Conservation (phyloP, 35 echinoderm and acorn worm genomes). For the Apostichopus parvimensis region DNA sequence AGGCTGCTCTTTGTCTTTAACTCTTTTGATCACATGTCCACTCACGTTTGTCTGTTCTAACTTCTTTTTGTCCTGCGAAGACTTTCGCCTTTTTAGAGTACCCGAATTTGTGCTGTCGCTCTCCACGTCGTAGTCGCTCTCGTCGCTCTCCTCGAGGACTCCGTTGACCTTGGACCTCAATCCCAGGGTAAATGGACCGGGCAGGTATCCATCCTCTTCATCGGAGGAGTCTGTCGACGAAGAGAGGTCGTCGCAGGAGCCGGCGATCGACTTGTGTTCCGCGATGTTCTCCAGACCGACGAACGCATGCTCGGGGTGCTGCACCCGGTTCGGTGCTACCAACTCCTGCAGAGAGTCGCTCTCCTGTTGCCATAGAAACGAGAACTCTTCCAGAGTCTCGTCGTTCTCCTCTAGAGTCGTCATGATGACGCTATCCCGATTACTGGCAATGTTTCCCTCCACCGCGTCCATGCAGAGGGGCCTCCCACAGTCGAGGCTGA, state of each 20-base stretch:
- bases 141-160: background rate
- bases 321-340: constrained; percentile 29
- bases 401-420: constrained; percentile 8
- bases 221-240: constrained; percentile 47
- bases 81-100: background rate
- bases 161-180: constrained; percentile 17
- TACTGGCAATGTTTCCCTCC: constrained; percentile 45
- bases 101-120: background rate
- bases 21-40: background rate
- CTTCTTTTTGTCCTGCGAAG: background rate
- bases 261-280: constrained; percentile 19
- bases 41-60: background rate
- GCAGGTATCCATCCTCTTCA: constrained; percentile 18
- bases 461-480: constrained; percentile 17
- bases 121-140: background rate
- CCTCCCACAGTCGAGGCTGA: constrained; percentile 63
- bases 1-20: background rate
- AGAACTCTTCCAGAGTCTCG: constrained; percentile 41
- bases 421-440: constrained; percentile 11
- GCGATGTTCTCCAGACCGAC: constrained; percentile 50
- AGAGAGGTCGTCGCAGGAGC: constrained; percentile 2
- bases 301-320: constrained; percentile 39
- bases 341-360: constrained; percentile 12
- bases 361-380: constrained; percentile 33
- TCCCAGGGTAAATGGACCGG: background rate